Evolutionary conservation across 2,113 vertebrate genomes (phyloP).

Genomic region (Neotoma lepida): DNA sequence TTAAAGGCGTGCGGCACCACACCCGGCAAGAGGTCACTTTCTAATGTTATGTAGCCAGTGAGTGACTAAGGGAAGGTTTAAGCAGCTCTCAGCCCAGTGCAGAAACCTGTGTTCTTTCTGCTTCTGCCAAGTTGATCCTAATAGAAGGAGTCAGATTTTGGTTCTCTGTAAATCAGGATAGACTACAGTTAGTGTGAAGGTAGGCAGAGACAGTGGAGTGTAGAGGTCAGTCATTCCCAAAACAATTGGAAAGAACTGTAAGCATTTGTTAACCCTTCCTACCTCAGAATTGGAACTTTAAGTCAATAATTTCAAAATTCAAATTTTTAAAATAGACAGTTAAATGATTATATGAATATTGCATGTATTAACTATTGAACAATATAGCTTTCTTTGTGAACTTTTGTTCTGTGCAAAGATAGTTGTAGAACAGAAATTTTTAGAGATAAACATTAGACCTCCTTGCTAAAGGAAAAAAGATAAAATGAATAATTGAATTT

Average conservation of each 20-base stretch:
- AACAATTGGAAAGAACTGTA: conserved; percentile 41
- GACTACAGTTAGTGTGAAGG: not conserved
- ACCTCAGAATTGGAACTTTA: conserved; percentile 43
- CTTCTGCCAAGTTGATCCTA: not conserved
- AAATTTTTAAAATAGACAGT: conserved; percentile 5
- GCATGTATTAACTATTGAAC: not conserved
- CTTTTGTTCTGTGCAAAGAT: not conserved
- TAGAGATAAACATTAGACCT: conserved; percentile 15
- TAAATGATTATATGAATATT: conserved; percentile 39
- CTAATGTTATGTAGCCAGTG: not conserved
- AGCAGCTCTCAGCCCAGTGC: not conserved
- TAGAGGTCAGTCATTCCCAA: conserved; percentile 11
- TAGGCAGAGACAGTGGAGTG: not conserved
- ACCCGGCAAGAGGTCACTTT: not conserved
- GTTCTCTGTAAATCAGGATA: not conserved
- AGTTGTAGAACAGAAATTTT: conserved; percentile 2
- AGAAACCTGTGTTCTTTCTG: conserved; percentile 22
- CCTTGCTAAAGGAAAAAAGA: not conserved
- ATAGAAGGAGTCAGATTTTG: not conserved
- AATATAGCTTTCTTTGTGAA: not conserved
- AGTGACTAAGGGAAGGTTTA: conserved; percentile 27
- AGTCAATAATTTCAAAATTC: conserved; percentile 19
- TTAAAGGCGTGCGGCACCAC: not conserved
- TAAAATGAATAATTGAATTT: conserved; percentile 26
- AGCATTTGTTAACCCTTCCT: conserved; percentile 35